These are phyloP conservation scores for Muscicapa comitata DNA, from an alignment of 2,797 vertebrate genomes.

Conservation along the genomic window DNA sequence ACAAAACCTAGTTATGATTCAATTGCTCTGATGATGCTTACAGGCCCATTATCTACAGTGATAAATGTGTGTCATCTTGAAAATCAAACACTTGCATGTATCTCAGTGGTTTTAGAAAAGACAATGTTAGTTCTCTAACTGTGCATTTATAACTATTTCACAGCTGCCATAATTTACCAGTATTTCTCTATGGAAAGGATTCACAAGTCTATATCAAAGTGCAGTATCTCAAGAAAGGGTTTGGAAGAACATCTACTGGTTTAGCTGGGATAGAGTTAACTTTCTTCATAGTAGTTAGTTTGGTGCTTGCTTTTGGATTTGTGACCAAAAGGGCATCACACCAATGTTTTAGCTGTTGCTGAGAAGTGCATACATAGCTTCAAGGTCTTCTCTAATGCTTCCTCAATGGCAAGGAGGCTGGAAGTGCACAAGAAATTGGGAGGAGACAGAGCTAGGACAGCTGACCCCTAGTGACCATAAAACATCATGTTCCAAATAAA, in stretches of 20 bases:
- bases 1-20: neutral
- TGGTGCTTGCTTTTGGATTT: neutral
- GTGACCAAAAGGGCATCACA: neutral
- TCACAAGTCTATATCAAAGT: neutral
- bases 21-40: neutral
- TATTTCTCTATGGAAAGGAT: neutral
- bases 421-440: neutral
- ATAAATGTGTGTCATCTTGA: neutral
- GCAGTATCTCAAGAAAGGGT: neutral
- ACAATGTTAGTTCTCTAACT: neutral
- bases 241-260: neutral
- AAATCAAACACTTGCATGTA: rapidly evolving
- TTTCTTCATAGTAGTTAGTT: neutral
- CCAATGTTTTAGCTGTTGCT: neutral
- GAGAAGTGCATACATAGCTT: neutral
- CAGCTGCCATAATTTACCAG: neutral
- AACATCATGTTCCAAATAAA: neutral
- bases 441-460: neutral
- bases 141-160: neutral
- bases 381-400: neutral
- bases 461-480: neutral
- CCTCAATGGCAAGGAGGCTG: neutral
- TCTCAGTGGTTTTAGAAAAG: neutral
- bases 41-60: neutral
- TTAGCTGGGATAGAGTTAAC: neutral